Base-by-base conservation (phyloP, 2,797 vertebrate species). In the Coendou prehensilis region DNA sequence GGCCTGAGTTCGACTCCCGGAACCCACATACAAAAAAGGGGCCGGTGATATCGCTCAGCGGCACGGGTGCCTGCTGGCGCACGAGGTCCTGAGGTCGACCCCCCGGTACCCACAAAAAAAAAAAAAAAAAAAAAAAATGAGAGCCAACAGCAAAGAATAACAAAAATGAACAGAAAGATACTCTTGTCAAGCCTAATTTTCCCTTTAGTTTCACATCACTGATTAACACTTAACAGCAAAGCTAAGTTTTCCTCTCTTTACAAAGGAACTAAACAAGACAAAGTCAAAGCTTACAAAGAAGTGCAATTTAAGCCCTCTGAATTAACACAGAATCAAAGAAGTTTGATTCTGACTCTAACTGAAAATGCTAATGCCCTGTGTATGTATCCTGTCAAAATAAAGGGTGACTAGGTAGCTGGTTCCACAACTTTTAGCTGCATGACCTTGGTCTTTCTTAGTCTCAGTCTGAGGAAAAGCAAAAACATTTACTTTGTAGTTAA, bases 401-500 rank as follows among this genome's bases (percentile, higher is more conserved):
- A 82, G 20, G n/a, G 17, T 47, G 30, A 57, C 28, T 61, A 37
- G 20, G 67, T 59, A 9, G 54, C 57, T 26, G 20, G n/a, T 22
- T 96, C 28, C 4, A 61, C 69, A 47, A 73, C 41, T 86, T 71
- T 17, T 56, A 57, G 63, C 45, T 90, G 30, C 52, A 87, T 57
- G 28, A 92, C 9, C 2, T 15, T 87, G 4, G 71, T 50, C 56
- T 50, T 84, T 88, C 18, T 93, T 83, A 83, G 56, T n/a, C 30
- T 84, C 37, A 78, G 82, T 83, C 85, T 37, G 41, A 94, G 61
- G 75, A 94, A 97, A 95, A 92, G 22, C 84, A 89, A 50, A 96
- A 95, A 91, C n/a, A 91, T 57, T 83, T 79, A 91, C n/a, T 52
- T 37, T 89, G 54, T 95, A 87, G n/a, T 92, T 95, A 75, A 94